phyloP scores from a whole-genome alignment of 1,140 invertebrate genomes.

The Procambarus clarkii region DNA sequence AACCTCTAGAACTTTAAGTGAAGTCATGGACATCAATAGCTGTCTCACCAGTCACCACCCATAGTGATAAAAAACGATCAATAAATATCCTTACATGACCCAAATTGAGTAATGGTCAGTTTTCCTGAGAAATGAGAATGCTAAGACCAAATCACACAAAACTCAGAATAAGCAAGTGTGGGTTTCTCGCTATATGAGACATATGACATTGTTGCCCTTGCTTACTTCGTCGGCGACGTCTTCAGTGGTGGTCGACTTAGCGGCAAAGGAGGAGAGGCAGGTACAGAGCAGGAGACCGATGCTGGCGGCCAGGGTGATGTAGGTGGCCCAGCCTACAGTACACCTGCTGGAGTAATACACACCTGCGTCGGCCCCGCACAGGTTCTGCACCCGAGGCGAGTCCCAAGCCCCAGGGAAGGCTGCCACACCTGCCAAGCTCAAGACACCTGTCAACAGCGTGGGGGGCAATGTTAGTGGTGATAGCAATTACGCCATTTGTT shows the following conservation, averaged over 20 bases:
- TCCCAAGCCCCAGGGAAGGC: constrained; percentile 31
- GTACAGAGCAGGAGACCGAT: constrained; percentile 39
- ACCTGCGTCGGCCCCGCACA: constrained; percentile 22
- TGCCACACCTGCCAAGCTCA: constrained; percentile 26
- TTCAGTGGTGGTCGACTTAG: constrained; percentile 40
- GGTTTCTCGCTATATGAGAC: constrained; percentile 28
- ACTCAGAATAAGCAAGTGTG: too few species aligned
- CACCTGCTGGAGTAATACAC: constrained; percentile 22
- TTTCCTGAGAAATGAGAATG: not conserved
- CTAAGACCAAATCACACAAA: not conserved
- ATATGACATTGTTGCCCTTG: constrained; percentile 42
- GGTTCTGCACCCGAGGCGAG: not conserved
- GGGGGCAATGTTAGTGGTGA: too few species aligned
- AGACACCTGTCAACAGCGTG: constrained; percentile 5
- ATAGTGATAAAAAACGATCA: not conserved
- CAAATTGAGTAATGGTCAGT: too few species aligned
- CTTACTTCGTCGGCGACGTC: constrained; percentile 45
- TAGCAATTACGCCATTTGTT: too few species aligned
- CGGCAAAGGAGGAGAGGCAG: constrained; percentile 27
- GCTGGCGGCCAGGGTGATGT: constrained; percentile 18
- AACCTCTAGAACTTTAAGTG: too few species aligned
- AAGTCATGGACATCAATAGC: too few species aligned
- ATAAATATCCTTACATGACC: not conserved
- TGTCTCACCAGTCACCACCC: too few species aligned
- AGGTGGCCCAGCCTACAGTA: constrained; percentile 57